These are phyloP conservation scores for Dunckerocampus dactyliophorus DNA, from an alignment of 2,113 vertebrate genomes.

Conservation along the genomic window DNA sequence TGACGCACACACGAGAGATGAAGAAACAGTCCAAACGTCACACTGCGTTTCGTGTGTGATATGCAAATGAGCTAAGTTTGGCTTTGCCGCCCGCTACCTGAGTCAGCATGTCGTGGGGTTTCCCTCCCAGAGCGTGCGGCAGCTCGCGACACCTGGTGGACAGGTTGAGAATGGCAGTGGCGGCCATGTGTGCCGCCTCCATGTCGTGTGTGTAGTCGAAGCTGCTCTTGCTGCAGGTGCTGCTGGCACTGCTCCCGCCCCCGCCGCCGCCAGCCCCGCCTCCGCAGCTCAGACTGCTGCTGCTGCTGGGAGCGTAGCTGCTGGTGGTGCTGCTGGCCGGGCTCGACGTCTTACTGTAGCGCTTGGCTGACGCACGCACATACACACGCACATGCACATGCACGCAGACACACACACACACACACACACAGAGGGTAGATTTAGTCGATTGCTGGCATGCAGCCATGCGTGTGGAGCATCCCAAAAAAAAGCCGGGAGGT, in stretches of 20 bases:
- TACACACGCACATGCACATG: conserved; percentile 6
- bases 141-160: conserved; percentile 97
- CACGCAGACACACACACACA: too few relatives aligned
- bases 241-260: conserved; percentile 89
- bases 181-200: conserved; percentile 99
- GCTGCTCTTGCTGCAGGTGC: conserved; percentile 98
- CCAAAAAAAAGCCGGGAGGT: background rate
- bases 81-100: conserved; percentile 73
- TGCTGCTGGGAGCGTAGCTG: conserved; percentile 98
- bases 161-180: conserved; percentile 97
- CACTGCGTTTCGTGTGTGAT: background rate
- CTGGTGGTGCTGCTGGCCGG: conserved; percentile 94
- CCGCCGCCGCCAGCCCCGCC: conserved; percentile 44
- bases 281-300: conserved; percentile 82
- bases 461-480: background rate
- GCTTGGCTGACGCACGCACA: conserved; percentile 77
- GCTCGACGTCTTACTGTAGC: conserved; percentile 93
- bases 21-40: background rate
- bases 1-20: conserved; percentile 44
- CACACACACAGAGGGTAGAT: background rate
- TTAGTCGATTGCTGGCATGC: background rate
- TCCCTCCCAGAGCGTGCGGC: conserved; percentile 89
- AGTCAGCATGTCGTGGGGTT: conserved; percentile 86
- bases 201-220: conserved; percentile 98
- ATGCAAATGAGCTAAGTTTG: background rate